Conservation (phyloP, 2,888 invertebrate species). For the Tetanocera ferruginea region DNA sequence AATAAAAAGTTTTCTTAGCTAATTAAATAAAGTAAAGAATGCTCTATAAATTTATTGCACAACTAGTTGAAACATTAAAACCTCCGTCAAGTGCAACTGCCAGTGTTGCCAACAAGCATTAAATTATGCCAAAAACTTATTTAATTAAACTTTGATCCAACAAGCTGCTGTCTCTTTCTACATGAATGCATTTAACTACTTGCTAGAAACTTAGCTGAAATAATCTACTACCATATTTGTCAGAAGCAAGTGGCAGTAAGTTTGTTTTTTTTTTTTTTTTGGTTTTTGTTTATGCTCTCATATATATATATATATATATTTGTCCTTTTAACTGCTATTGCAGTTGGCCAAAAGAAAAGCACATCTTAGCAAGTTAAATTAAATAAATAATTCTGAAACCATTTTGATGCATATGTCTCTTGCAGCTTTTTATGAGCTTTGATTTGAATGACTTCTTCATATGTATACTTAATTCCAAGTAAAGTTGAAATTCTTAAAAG, state of each 20-base stretch:
- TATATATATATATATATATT: background rate
- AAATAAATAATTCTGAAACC: background rate
- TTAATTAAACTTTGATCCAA: conserved; percentile 42
- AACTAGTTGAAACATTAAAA: background rate
- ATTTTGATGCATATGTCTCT: background rate
- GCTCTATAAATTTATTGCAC: background rate
- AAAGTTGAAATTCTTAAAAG: too few species aligned
- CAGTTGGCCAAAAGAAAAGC: background rate
- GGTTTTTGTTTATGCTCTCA: background rate
- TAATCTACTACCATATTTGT: background rate
- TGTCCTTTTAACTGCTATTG: background rate
- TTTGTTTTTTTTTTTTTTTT: background rate
- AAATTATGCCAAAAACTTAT: conserved; percentile 34
- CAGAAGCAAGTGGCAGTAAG: background rate
- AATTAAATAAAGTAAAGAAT: background rate
- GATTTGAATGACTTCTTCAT: too few species aligned
- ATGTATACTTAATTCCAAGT: too few species aligned
- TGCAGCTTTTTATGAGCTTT: too few species aligned
- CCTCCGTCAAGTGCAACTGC: background rate
- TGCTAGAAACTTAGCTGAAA: background rate
- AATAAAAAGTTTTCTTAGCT: background rate
- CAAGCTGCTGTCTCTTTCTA: background rate
- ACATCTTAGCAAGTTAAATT: background rate
- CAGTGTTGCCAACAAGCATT: background rate
- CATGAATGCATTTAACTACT: too few species aligned